Percentiles rank a stretch among this genome's conserved stretches.
phyloP scores from a whole-genome alignment of 2,797 vertebrate genomes.

The Xenops minutus region DNA sequence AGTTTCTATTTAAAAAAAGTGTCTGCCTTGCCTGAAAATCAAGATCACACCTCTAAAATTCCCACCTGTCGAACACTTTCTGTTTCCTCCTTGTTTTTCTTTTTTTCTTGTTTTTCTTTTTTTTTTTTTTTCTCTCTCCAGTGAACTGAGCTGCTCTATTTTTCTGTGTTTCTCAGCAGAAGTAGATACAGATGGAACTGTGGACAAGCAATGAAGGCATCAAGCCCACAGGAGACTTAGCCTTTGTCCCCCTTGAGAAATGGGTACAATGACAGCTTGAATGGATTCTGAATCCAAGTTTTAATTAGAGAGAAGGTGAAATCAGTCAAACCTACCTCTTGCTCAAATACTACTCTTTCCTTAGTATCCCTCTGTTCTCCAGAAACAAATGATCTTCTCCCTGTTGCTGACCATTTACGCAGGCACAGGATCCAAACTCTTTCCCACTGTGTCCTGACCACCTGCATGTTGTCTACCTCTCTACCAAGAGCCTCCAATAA shows the following conservation, averaged over 20 bases:
- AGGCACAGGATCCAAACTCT: slow-evolving; percentile 12
- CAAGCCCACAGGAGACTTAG: background rate
- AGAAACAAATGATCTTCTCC: slow-evolving; percentile 31
- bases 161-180: background rate
- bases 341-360: slow-evolving; percentile 28
- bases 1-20: background rate
- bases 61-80: background rate
- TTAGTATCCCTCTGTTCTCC: slow-evolving; percentile 6
- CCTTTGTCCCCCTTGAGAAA: background rate
- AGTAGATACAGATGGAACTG: background rate
- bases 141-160: background rate
- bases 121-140: background rate
- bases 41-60: background rate
- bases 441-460: background rate
- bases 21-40: background rate
- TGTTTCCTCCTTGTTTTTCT: background rate
- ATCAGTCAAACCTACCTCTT: slow-evolving; percentile 41
- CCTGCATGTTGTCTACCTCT: slow-evolving; percentile 12
- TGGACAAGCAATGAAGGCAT: background rate
- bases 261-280: background rate
- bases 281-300: background rate
- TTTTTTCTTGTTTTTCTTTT: background rate
- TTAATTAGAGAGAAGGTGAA: slow-evolving; percentile 21
- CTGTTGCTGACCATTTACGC: background rate
- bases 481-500: slow-evolving; percentile 49